Evolutionary conservation across 2,113 vertebrate species (phyloP).

Genomic region (Corydoras maculifer): DNA sequence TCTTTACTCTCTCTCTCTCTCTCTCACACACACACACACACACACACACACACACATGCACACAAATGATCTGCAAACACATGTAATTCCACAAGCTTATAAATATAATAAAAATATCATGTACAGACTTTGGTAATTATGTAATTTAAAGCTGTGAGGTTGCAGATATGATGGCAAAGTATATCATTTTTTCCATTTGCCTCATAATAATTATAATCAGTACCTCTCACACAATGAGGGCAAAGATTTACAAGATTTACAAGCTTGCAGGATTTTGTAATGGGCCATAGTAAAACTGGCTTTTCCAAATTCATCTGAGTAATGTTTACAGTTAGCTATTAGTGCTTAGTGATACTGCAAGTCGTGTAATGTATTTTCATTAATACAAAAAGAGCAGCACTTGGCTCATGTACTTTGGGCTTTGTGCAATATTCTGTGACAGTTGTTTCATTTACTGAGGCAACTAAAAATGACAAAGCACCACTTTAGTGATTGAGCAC

Average conservation of each 20-base stretch:
- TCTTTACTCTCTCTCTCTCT: no score
- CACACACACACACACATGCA: no score
- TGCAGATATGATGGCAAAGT: no score
- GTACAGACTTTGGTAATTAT: no score
- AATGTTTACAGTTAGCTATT: constrained; percentile 28
- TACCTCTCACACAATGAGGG: no score
- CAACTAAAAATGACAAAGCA: constrained; percentile 45
- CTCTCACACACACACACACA: no score
- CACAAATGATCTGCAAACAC: no score
- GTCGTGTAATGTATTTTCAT: constrained; percentile 40
- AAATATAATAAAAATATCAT: no score
- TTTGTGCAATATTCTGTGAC: constrained; percentile 28
- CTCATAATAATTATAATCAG: no score
- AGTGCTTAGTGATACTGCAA: constrained; percentile 43
- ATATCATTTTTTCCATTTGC: no score
- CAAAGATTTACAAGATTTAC: neutral
- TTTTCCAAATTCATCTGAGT: constrained; percentile 22
- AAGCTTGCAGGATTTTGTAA: constrained; percentile 3
- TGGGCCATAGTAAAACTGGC: neutral
- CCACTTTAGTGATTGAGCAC: constrained; percentile 38
- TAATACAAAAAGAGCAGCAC: constrained; percentile 23
- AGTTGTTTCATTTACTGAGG: constrained; percentile 41
- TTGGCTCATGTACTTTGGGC: constrained; percentile 22
- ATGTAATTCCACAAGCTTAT: no score
- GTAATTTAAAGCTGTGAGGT: no score